A percentile compares a stretch with the other conserved stretches of the same genome.
phyloP scores from a whole-genome alignment of 2,113 vertebrate species.

The Lampris incognitus region DNA sequence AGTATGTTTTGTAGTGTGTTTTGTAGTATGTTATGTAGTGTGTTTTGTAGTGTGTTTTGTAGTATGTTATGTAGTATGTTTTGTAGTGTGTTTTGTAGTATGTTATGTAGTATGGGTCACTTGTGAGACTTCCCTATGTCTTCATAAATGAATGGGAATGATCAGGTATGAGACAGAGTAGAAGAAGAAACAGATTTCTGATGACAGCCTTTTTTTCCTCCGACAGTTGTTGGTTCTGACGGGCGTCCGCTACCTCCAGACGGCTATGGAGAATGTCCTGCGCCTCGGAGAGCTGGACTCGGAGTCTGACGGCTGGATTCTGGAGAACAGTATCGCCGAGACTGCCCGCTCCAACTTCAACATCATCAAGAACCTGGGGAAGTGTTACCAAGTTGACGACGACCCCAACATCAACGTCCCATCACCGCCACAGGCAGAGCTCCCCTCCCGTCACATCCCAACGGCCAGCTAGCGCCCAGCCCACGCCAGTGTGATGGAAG shows the following conservation, averaged over 20 bases:
- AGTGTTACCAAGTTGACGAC: conserved; percentile 86
- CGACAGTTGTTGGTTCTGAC: conserved; percentile 86
- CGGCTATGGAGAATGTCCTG: conserved; percentile 89
- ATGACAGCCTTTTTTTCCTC: neutral
- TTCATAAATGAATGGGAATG: no score
- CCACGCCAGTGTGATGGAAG: neutral
- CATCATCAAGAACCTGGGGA: conserved; percentile 89
- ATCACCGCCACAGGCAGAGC: conserved; percentile 62
- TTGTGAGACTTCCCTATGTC: no score
- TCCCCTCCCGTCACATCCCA: conserved; percentile 59
- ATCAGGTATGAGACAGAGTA: no score
- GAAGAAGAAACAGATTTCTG: no score
- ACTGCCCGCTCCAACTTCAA: conserved; percentile 86
- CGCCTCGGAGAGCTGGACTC: conserved; percentile 83
- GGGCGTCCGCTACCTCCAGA: conserved; percentile 91
- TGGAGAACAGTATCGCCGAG: conserved; percentile 88
- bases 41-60: no score
- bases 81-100: no score
- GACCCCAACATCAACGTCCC: conserved; percentile 85
- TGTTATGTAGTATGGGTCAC: no score
- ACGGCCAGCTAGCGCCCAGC: conserved; percentile 28
- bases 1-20: no score
- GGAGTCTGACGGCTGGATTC: conserved; percentile 89
- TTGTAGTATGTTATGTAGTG: no score
- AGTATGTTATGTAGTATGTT: no score